Percentiles rank a stretch among this genome's conserved stretches.
phyloP scores from a whole-genome alignment of 2,888 invertebrate genomes.

The Epicampocera succincta region DNA sequence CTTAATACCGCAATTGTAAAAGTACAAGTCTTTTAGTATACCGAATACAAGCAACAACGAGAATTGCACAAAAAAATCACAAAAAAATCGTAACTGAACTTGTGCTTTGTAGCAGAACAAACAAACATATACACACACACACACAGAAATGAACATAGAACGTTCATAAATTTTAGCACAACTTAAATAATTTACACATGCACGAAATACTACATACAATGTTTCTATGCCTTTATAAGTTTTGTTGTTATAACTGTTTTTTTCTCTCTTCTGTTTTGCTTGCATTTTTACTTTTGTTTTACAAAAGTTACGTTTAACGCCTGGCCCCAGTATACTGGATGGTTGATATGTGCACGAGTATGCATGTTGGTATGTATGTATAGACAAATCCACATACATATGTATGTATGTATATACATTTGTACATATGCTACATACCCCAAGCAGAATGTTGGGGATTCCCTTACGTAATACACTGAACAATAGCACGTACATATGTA shows the following conservation, averaged over 20 bases:
- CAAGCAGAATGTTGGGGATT: slow-evolving; percentile 78
- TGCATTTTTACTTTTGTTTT: slow-evolving; percentile 9
- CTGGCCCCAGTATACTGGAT: not conserved
- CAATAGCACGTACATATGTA: too few species aligned
- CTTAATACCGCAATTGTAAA: slow-evolving; percentile 17
- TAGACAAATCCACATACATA: not conserved
- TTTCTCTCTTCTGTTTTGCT: not conserved
- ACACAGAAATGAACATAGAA: not conserved
- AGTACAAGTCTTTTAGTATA: slow-evolving; percentile 29
- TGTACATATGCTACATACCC: slow-evolving; percentile 38
- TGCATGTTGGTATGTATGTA: too few species aligned
- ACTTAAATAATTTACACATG: not conserved
- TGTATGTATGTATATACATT: slow-evolving; percentile 1
- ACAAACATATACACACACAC: not conserved
- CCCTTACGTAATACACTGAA: slow-evolving; percentile 80
- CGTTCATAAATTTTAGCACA: not conserved
- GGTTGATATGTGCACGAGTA: not conserved
- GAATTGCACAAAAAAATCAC: slow-evolving; percentile 23
- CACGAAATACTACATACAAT: not conserved
- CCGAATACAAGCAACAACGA: slow-evolving; percentile 1
- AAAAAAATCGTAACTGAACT: slow-evolving; percentile 32
- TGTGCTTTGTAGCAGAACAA: slow-evolving; percentile 28
- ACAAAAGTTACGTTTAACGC: slow-evolving; percentile 24
- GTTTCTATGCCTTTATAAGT: not conserved
- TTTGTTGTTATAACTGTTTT: not conserved